These are phyloP conservation scores for Pteruthius melanotis DNA, from an alignment of 2,113 vertebrate genomes.

Conservation along the genomic window DNA sequence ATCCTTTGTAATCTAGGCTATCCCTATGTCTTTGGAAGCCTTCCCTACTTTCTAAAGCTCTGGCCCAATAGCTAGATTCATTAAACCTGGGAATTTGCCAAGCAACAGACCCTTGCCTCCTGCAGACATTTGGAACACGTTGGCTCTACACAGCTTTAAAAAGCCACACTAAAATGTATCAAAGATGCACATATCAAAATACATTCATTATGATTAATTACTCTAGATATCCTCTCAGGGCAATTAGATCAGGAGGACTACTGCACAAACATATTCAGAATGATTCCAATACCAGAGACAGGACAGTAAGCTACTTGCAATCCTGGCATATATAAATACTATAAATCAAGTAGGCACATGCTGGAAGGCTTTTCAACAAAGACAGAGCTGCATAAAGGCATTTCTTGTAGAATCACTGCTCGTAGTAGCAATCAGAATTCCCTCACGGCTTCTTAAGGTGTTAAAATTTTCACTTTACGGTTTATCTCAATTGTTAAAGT, in stretches of 20 bases:
- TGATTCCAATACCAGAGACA: slow-evolving; percentile 2
- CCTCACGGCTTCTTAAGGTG: background rate
- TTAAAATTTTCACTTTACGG: background rate
- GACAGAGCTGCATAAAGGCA: background rate
- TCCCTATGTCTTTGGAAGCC: background rate
- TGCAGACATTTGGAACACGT: background rate
- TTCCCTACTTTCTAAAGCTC: background rate
- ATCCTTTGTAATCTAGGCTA: background rate
- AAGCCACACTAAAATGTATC: background rate
- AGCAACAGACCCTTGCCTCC: background rate
- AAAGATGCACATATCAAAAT: slow-evolving; percentile 1
- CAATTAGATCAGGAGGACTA: background rate
- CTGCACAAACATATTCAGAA: background rate
- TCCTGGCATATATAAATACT: background rate
- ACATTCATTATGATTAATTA: slow-evolving; percentile 22
- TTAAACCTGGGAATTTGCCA: background rate
- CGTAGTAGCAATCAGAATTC: background rate
- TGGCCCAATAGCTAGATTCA: background rate
- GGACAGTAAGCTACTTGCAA: background rate
- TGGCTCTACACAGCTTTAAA: background rate
- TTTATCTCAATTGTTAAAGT: background rate
- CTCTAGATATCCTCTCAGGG: background rate
- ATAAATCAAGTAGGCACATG: background rate
- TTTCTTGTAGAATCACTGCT: background rate
- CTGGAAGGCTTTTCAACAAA: background rate